Evolutionary conservation across 2,888 invertebrate species (phyloP), one percentile per base, ranked within the genome.

Genomic region (Rutpela maculata): DNA sequence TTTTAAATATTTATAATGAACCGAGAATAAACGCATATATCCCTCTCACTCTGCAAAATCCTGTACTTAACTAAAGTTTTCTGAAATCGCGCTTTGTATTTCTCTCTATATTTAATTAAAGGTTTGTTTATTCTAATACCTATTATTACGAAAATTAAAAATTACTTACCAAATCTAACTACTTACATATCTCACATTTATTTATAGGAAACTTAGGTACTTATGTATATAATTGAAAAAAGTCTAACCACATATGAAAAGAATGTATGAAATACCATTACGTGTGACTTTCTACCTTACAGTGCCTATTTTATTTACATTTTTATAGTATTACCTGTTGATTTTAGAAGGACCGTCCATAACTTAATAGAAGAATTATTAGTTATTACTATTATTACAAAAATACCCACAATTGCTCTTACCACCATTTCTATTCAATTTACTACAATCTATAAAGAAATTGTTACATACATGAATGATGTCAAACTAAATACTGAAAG

Each of bases 401-500:
- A 31, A 35, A 35, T 35, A 63, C 63, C 35, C 35, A 18, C 35
- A 35, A 17, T 50, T 50, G 11, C 11, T 19, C 69, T 70, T 59
- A 70, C 69, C 59, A 43, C 38, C 18, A 59, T 19, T 19, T 70
- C 60, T 59, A 59, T 19, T 17, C 67, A 72, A 72, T 67, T 72
- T 76, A 56, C 19, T 76, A 38, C 17, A 19, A 26, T 66, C 22
- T 38, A 66, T 56, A 63, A 73, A 76, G 43, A 71, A 71, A 62
- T 68, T 59, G 55, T 68, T 55, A 70, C 70, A 65, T 67, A 55
- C 72, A 73, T 68, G 35, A 50, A 68, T 68, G 60, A 76, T 63
- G 69, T 70, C 57, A 70, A 77, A 68, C 63, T 73, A 73, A 59
- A 72, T 55, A 75, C 59, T 66, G 59, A 63, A 63, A 63, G 63